Evolutionary conservation across 2,797 vertebrate genomes (phyloP).

Genomic region (Alfaro cultratus): DNA sequence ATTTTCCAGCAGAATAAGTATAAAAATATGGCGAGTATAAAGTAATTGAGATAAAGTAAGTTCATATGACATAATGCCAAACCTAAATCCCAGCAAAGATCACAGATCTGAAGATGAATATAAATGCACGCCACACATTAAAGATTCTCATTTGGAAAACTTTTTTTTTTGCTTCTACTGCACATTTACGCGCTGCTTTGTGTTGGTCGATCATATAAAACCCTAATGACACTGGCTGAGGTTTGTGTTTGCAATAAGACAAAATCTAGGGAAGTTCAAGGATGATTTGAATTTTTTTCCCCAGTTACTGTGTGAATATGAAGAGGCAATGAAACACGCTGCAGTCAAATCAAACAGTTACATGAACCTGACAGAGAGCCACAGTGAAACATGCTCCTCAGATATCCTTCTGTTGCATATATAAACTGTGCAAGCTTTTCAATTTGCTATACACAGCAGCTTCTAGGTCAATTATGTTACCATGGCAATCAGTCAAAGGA

Average conservation of each 20-base stretch:
- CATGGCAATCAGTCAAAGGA: constrained; percentile 49
- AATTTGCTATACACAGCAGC: constrained; percentile 37
- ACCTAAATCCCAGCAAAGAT: neutral
- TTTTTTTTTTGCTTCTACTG: neutral
- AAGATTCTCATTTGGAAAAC: neutral
- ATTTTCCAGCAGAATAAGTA: neutral
- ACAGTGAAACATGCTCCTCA: neutral
- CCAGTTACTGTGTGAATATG: neutral
- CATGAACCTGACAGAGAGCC: neutral
- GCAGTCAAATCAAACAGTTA: neutral
- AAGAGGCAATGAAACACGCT: neutral
- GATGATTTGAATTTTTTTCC: neutral
- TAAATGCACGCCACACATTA: neutral
- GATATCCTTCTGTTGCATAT: neutral
- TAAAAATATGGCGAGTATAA: neutral
- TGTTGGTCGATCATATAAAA: neutral
- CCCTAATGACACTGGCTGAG: neutral
- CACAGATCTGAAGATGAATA: neutral
- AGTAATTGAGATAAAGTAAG: neutral
- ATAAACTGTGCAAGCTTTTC: neutral
- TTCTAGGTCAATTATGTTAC: constrained; percentile 43
- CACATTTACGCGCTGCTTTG: neutral
- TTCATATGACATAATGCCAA: neutral
- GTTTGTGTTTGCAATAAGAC: neutral
- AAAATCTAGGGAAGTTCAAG: neutral